Evolutionary conservation across 2,113 vertebrate species (phyloP).

Genomic region (Melanerpes aurifrons): DNA sequence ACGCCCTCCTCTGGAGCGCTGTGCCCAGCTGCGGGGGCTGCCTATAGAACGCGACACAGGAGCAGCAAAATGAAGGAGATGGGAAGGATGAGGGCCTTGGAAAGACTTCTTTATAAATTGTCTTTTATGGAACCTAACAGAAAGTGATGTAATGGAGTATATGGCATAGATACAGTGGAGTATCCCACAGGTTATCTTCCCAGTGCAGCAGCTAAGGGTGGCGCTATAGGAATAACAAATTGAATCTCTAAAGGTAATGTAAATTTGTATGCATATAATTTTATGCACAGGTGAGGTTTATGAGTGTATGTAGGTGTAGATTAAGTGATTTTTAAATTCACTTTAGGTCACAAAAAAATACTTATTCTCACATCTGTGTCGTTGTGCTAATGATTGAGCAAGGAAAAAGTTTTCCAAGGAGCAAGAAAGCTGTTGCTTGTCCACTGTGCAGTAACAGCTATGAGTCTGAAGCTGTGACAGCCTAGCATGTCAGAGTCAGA

Average conservation of each 20-base stretch:
- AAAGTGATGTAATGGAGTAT: not conserved
- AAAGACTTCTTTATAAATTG: not conserved
- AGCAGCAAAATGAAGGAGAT: accelerated
- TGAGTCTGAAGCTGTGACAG: not conserved
- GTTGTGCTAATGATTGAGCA: not conserved
- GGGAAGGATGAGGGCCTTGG: not conserved
- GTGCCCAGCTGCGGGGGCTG: not conserved
- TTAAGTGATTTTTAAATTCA: not conserved
- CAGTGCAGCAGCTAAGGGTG: not conserved
- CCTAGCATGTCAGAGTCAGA: not conserved
- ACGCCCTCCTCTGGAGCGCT: constrained; percentile 58
- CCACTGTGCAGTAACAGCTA: not conserved
- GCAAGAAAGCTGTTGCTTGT: not conserved
- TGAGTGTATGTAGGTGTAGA: not conserved
- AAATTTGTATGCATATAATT: not conserved
- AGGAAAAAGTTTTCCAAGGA: not conserved
- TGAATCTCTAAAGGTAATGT: not conserved
- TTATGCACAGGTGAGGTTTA: not conserved
- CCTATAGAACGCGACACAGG: accelerated
- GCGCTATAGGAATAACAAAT: not conserved
- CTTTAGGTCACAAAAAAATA: not conserved
- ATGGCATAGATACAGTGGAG: no score
- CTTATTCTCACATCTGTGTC: not conserved
- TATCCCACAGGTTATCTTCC: no score
- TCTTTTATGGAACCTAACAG: not conserved